Conservation (phyloP, 2,113 vertebrate species). For the Melanerpes formicivorus region DNA sequence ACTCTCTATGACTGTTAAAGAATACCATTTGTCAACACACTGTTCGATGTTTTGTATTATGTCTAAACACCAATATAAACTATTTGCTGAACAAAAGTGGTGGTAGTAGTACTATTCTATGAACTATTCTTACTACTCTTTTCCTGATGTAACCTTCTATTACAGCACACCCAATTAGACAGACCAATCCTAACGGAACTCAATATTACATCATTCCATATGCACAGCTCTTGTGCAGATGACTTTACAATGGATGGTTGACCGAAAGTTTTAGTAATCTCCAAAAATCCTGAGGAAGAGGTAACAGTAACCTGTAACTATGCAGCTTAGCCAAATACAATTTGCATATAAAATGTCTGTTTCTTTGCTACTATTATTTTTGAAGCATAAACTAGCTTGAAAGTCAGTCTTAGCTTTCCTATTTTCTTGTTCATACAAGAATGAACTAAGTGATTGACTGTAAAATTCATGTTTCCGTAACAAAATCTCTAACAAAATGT, state of each 20-base stretch:
- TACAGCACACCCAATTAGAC: not conserved
- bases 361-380: not conserved
- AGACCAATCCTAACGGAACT: not conserved
- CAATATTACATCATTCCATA: not conserved
- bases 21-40: not conserved
- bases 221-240: not conserved
- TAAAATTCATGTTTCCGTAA: not conserved
- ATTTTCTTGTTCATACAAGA: not conserved
- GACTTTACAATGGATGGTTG: not conserved
- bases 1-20: not conserved
- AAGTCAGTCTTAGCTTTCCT: not conserved
- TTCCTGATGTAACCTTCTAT: not conserved
- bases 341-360: not conserved
- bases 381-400: not conserved
- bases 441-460: not conserved
- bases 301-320: not conserved
- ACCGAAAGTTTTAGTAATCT: not conserved
- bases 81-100: not conserved
- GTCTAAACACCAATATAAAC: not conserved
- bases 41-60: not conserved
- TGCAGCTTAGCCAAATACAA: not conserved
- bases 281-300: not conserved
- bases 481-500: slow-evolving; percentile 9
- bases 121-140: not conserved
- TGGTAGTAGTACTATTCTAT: not conserved